Base-by-base conservation (phyloP, 2,113 vertebrate genomes). In the Notarius quadriscutis region DNA sequence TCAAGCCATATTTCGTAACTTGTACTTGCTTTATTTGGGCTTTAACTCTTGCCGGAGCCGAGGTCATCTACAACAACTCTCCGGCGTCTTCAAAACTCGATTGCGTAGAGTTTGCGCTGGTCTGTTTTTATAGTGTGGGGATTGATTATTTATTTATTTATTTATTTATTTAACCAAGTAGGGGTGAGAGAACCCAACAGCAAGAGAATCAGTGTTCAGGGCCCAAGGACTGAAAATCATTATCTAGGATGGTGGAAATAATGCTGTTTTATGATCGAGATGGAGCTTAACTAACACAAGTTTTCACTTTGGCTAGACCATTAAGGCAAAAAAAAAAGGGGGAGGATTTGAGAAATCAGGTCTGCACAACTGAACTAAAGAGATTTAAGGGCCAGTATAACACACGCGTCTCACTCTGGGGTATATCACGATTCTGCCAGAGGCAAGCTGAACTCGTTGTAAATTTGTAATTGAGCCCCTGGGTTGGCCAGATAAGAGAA, bases 381-480 rank as follows among this genome's bases (percentile, higher is more conserved):
- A 62, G 57, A 81, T 81, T 81, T 48, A 48, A 25, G 30, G 7
- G 30, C 4, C 78, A 20, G 22, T 25, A 77, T 50, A 51, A 62
- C 7, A 58, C 53, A 14, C 55, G 6, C n/a, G 11, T 25, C 79
- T 62, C 30, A 22, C 57, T 62, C 57, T 81, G 18, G 79, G 79
- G 57, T 62, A 62, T 48, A 81, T 81, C 57, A 7, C 18, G 11
- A 7, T 81, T 81, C 79, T 62, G 55, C 79, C 30, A 48, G 30
- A 48, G 79, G 79, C 79, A 60, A 41, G 60, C 34, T 60, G 79
- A 81, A 20, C 79, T 81, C 5, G 17, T 60, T 34, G 79, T 81
- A 81, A 60, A 81, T 34, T 81, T 81, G 79, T 81, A 81, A 81
- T 81, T 0, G 57, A 81, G 79, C 57, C 57, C 27, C 79, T 81